Evolutionary conservation across 1,140 invertebrate species (phyloP).

Genomic region (Nasonia vitripennis): DNA sequence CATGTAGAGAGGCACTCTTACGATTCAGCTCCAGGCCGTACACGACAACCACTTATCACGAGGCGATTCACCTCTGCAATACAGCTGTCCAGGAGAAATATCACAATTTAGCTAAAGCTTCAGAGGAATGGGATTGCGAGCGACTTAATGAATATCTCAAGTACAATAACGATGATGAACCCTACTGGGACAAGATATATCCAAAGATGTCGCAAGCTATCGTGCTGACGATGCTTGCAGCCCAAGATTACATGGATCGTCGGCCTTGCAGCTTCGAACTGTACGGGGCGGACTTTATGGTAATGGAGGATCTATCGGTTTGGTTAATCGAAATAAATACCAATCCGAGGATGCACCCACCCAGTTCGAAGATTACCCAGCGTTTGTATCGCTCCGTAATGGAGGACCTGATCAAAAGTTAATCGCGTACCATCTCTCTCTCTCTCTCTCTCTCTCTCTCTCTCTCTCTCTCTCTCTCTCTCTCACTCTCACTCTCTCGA

Average conservation of each 20-base stretch:
- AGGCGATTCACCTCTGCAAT: constrained; percentile 94
- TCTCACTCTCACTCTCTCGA: too few species aligned
- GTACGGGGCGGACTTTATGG: constrained; percentile 94
- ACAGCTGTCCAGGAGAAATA: constrained; percentile 92
- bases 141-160: constrained; percentile 83
- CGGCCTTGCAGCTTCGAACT: constrained; percentile 90
- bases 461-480: too few species aligned
- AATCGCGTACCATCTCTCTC: not conserved
- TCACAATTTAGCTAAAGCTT: constrained; percentile 81
- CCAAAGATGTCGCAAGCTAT: constrained; percentile 91
- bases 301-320: constrained; percentile 88
- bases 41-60: constrained; percentile 87
- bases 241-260: constrained; percentile 85
- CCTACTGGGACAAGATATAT: constrained; percentile 84
- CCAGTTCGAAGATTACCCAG: constrained; percentile 88
- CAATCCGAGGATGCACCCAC: constrained; percentile 86
- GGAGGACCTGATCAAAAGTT: constrained; percentile 92
- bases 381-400: constrained; percentile 87
- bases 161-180: constrained; percentile 68
- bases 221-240: constrained; percentile 84
- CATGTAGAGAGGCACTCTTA: constrained; percentile 85
- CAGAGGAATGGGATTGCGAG: constrained; percentile 91
- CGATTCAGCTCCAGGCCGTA: constrained; percentile 93
- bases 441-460: too few species aligned
- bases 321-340: constrained; percentile 97